Base-by-base conservation (phyloP, 2,888 invertebrate genomes). In the Dusona sp. region DNA sequence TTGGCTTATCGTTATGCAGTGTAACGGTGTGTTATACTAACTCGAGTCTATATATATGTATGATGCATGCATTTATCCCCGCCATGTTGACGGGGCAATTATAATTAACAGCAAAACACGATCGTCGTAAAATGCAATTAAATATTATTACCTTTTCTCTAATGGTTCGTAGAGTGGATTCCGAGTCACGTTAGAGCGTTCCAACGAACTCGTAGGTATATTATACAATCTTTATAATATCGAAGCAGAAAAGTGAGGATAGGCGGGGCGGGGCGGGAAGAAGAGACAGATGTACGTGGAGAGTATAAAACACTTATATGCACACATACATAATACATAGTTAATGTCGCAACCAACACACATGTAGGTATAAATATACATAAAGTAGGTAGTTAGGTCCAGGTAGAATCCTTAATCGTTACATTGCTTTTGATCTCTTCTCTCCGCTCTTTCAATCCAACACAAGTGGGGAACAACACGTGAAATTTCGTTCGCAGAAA, bases 101-200 rank as follows among this genome's bases (percentile, higher is more conserved):
- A 93, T 92, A 94, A 94, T 94, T 93, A 93, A 92, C 90, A 91
- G 90, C 89, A 91, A 92, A 93, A 92, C 91, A 90, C 91, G 91
- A 90, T 93, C 92, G 93, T 93, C 93, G 93, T 94, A 93, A 94
- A 94, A 92, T 92, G 92, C 93, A 94, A 93, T 94, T 94, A 93
- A 93, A 94, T 93, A 92, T 93, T 93, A 94, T 93, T 93, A 92
- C 92, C 92, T 91, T 90, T 90, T 90, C 90, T 89, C 91, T 92
- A 92, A 92, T 92, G 92, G 91, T 92, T 89, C 89, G 90, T 89
- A 88, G 91, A 91, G 87, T 90, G 90, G 90, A 87, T 89, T 87
- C 80, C 87, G 88, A 81, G 85, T 85, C 84, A 83, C 80, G 87
- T 81, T 54, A 72, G 83, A 68, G 78, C 79, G 68, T 33, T 73